phyloP scores from a whole-genome alignment of 2,113 vertebrate genomes.

The Anarrhichthys ocellatus region DNA sequence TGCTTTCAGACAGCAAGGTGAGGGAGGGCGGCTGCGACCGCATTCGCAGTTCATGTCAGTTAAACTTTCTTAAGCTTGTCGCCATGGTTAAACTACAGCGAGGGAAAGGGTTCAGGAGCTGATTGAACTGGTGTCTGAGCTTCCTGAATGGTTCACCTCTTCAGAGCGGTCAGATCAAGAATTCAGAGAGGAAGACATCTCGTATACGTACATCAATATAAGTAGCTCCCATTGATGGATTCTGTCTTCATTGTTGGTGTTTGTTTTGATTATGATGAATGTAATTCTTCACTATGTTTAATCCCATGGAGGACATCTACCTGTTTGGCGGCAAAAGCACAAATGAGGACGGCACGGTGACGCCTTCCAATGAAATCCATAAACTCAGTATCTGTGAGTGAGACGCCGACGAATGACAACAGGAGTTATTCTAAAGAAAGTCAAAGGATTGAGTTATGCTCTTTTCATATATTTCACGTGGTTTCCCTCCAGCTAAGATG shows the following conservation, averaged over 20 bases:
- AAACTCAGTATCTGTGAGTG: conserved; percentile 83
- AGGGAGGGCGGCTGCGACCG: background rate
- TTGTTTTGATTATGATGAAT: background rate
- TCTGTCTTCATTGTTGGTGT: background rate
- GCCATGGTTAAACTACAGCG: too few relatives aligned
- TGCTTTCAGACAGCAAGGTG: background rate
- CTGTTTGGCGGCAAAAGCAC: conserved; percentile 78
- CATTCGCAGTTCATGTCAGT: too few relatives aligned
- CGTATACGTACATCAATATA: too few relatives aligned
- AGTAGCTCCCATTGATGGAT: background rate
- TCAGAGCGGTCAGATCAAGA: too few relatives aligned
- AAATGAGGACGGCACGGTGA: conserved; percentile 63
- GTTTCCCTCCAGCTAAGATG: conserved; percentile 78
- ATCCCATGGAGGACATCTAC: conserved; percentile 79
- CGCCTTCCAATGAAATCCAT: conserved; percentile 76
- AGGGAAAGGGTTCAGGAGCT: too few relatives aligned
- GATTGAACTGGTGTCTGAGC: too few relatives aligned
- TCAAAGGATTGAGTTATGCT: background rate
- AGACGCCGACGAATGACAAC: background rate
- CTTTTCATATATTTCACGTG: background rate
- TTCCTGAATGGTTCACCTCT: too few relatives aligned
- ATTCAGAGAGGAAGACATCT: too few relatives aligned
- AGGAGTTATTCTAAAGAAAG: background rate
- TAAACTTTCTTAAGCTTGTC: background rate
- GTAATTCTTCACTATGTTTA: background rate